Evolutionary conservation across 2,888 invertebrate species (phyloP).

Genomic region (Latheticus oryzae): DNA sequence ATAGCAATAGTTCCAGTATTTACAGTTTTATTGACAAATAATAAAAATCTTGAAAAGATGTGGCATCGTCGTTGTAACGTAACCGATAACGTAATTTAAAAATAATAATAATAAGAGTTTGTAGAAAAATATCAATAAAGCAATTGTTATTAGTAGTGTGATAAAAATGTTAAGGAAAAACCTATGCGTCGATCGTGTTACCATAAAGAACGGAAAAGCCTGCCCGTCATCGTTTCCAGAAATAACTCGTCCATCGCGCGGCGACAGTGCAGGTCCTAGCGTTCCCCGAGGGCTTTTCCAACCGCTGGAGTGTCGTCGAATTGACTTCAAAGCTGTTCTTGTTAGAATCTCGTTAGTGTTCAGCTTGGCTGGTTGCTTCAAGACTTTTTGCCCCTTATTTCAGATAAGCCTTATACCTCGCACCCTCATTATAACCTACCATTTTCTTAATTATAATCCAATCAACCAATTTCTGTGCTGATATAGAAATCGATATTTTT

Average conservation of each 20-base stretch:
- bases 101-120: too few relatives aligned
- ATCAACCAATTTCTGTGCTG: constrained; percentile 52
- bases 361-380: constrained; percentile 42
- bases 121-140: too few relatives aligned
- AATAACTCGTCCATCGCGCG: constrained; percentile 30
- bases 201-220: constrained; percentile 33
- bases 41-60: too few relatives aligned
- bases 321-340: constrained; percentile 50
- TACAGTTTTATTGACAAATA: too few relatives aligned
- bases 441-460: constrained; percentile 56
- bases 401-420: constrained; percentile 40
- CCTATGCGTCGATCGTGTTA: constrained; percentile 26
- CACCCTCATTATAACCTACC: constrained; percentile 53
- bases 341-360: constrained; percentile 52
- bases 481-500: constrained; percentile 13
- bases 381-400: constrained; percentile 46
- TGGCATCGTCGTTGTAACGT: too few relatives aligned
- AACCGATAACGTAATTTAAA: too few relatives aligned
- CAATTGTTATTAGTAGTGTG: constrained; percentile 20
- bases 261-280: constrained; percentile 8
- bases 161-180: constrained; percentile 30
- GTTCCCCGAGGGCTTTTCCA: constrained; percentile 27
- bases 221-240: constrained; percentile 33
- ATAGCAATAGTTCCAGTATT: too few relatives aligned
- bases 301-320: constrained; percentile 33